phyloP scores from a whole-genome alignment of 2,113 vertebrate genomes.

The Acrocephalus arundinaceus region DNA sequence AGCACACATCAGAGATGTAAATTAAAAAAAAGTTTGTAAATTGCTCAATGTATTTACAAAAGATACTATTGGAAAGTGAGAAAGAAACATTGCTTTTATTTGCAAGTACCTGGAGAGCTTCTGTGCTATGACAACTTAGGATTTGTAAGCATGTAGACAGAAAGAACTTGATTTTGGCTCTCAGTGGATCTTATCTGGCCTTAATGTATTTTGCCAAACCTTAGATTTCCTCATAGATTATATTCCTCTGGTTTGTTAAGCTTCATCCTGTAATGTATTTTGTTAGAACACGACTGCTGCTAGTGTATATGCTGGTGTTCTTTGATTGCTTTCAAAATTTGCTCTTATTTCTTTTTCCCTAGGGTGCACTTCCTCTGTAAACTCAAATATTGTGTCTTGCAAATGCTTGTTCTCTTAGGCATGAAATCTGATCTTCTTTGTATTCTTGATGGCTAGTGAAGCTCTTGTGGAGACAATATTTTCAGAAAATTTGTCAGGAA shows the following conservation, averaged over 20 bases:
- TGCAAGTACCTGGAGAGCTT: neutral
- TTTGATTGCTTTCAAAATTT: neutral
- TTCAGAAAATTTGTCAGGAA: neutral
- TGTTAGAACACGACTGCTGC: neutral
- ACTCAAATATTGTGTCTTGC: neutral
- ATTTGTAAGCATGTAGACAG: neutral
- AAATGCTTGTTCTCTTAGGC: slow-evolving; percentile 7
- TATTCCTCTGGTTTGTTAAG: neutral
- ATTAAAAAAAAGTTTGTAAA: neutral
- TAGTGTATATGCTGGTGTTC: neutral
- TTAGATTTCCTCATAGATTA: neutral
- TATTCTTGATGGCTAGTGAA: neutral
- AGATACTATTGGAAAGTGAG: neutral
- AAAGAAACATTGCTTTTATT: neutral
- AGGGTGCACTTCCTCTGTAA: neutral
- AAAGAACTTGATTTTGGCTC: neutral
- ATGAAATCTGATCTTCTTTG: neutral
- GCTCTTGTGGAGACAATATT: neutral
- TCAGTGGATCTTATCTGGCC: neutral
- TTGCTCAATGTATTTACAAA: neutral
- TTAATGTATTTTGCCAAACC: neutral
- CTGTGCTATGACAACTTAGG: neutral
- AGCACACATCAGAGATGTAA: neutral
- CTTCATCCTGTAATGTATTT: neutral
- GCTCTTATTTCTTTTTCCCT: neutral